Percentiles rank a stretch among this genome's conserved stretches.
Evolutionary conservation across 2,888 invertebrate species (phyloP).

Genomic region (Crepidodera aurea): DNA sequence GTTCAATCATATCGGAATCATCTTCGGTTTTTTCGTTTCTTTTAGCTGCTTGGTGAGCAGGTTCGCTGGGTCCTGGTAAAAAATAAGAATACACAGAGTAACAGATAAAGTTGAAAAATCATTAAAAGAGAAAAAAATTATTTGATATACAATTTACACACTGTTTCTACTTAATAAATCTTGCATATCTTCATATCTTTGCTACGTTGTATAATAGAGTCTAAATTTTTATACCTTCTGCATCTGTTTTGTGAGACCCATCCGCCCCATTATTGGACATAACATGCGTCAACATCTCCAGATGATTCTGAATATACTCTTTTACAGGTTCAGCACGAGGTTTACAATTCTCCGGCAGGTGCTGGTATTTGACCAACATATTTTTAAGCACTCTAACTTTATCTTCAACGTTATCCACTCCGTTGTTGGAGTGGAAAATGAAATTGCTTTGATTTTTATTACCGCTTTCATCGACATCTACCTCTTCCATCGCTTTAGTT

Average conservation of each 20-base stretch:
- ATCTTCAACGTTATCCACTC: slow-evolving; percentile 37
- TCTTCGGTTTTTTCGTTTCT: slow-evolving; percentile 14
- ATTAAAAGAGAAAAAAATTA: too few relatives aligned
- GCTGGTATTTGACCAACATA: slow-evolving; percentile 53
- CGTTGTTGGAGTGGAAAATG: slow-evolving; percentile 43
- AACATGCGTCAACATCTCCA: slow-evolving; percentile 49
- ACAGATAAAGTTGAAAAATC: too few relatives aligned
- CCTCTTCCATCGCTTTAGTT: slow-evolving; percentile 45
- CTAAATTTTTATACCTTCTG: slow-evolving; percentile 7
- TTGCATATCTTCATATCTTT: too few relatives aligned
- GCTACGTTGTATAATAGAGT: too few relatives aligned
- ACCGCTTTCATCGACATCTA: slow-evolving; percentile 40
- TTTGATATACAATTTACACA: too few relatives aligned
- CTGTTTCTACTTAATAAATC: too few relatives aligned
- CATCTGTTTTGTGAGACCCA: slow-evolving; percentile 4
- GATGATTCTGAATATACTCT: slow-evolving; percentile 55
- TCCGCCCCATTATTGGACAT: slow-evolving; percentile 9
- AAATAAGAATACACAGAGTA: neutral
- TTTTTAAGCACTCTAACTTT: slow-evolving; percentile 47
- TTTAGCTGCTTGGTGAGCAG: slow-evolving; percentile 1
- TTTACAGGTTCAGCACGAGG: slow-evolving; percentile 55
- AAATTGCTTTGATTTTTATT: slow-evolving; percentile 46
- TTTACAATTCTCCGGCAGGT: slow-evolving; percentile 52
- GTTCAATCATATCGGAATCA: slow-evolving; percentile 41
- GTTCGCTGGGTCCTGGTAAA: neutral